Percentiles rank a stretch among this genome's conserved stretches.
These are phyloP conservation scores for Sebastes nivosus DNA, from an alignment of 2,797 vertebrate species.

Conservation along the genomic window DNA sequence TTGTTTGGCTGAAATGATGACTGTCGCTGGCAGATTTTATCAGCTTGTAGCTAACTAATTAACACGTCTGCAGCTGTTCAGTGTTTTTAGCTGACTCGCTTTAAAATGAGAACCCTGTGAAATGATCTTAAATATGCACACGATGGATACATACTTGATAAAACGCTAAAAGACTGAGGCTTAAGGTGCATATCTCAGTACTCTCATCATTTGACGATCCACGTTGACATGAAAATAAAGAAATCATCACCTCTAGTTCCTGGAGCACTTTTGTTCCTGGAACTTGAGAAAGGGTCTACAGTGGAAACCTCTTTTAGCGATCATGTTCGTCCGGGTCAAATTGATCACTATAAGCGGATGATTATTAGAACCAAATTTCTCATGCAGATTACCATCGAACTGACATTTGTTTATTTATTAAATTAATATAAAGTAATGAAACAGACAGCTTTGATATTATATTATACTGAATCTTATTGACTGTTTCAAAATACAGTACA, in stretches of 20 bases:
- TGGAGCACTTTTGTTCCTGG: not conserved
- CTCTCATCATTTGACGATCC: not conserved
- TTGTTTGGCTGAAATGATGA: not conserved
- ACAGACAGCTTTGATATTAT: too few relatives aligned
- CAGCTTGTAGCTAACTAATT: not conserved
- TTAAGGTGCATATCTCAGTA: not conserved
- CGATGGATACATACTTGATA: not conserved
- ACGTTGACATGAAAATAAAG: not conserved
- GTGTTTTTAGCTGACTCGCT: not conserved
- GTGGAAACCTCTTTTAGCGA: too few relatives aligned
- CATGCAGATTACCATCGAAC: rapidly evolving
- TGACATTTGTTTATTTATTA: rapidly evolving
- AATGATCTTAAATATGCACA: not conserved
- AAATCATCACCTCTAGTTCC: not conserved
- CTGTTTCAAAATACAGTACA: too few relatives aligned
- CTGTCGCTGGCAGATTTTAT: not conserved
- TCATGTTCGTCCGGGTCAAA: too few relatives aligned
- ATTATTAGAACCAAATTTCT: too few relatives aligned
- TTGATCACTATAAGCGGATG: too few relatives aligned
- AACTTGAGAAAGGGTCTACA: not conserved
- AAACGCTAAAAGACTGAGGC: not conserved
- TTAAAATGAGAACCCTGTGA: not conserved
- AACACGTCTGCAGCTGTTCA: not conserved
- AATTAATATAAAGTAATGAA: too few relatives aligned
- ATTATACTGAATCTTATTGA: too few relatives aligned